These are phyloP conservation scores for Pempheris klunzingeri DNA, from an alignment of 2,797 vertebrate species.

Conservation along the genomic window DNA sequence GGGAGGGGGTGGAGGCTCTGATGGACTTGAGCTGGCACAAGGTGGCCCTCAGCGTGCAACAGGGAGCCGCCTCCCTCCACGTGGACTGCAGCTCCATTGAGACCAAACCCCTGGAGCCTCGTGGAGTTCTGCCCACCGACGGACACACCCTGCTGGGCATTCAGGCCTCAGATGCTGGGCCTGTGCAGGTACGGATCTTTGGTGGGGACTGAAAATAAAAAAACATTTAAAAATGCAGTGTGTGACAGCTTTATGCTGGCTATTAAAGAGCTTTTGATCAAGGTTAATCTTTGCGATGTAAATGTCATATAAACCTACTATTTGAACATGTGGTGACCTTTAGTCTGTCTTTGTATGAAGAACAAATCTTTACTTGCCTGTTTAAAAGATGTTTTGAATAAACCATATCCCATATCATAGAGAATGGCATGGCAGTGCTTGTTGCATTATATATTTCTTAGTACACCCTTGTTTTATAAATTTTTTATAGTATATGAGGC, in stretches of 20 bases:
- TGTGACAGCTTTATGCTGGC: neutral
- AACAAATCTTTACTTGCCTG: conserved; percentile 13
- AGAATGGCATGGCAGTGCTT: neutral
- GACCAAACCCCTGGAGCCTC: conserved; percentile 87
- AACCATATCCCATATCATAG: neutral
- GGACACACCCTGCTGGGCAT: conserved; percentile 91
- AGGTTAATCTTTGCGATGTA: conserved; percentile 33
- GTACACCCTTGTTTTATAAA: neutral
- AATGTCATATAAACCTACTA: conserved; percentile 40
- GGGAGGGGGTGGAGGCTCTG: conserved; percentile 88
- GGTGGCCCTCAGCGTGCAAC: conserved; percentile 88
- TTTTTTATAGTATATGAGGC: conserved; percentile 3
- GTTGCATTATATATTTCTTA: conserved; percentile 22
- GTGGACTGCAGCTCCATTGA: conserved; percentile 92
- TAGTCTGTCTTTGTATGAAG: conserved; percentile 20
- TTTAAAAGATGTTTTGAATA: conserved; percentile 20
- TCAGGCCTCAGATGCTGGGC: conserved; percentile 84
- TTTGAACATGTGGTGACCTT: conserved; percentile 48
- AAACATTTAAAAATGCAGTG: conserved; percentile 10
- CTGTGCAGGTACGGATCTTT: conserved; percentile 85
- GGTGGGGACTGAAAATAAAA: neutral
- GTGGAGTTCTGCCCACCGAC: conserved; percentile 66
- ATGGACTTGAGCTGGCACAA: conserved; percentile 95
- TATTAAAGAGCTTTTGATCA: conserved; percentile 29
- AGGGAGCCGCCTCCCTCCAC: conserved; percentile 84